Evolutionary conservation across 2,113 vertebrate genomes (phyloP).

Genomic region (Sphyrna mokarran): DNA sequence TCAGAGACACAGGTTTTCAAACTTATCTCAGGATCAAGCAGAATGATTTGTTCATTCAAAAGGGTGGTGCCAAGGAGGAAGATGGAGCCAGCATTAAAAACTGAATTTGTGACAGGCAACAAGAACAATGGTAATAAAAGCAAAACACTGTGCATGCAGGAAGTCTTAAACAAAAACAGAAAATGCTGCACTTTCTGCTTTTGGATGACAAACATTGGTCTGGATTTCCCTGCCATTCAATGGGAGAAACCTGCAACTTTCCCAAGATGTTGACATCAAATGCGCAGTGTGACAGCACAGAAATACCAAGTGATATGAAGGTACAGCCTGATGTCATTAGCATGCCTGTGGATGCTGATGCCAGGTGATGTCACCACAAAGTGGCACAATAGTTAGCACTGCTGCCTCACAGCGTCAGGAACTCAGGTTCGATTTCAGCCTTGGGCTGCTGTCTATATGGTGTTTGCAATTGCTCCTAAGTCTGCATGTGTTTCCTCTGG

Average conservation of each 20-base stretch:
- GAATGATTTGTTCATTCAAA: not conserved
- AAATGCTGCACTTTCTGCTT: too few relatives aligned
- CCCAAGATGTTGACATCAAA: not conserved
- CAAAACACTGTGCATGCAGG: too few relatives aligned
- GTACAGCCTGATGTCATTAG: not conserved
- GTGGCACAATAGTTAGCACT: too few relatives aligned
- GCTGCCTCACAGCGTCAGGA: too few relatives aligned
- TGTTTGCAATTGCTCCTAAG: too few relatives aligned
- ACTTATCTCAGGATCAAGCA: not conserved
- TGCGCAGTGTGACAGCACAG: not conserved
- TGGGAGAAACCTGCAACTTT: not conserved
- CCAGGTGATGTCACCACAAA: not conserved
- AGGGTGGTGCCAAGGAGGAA: not conserved
- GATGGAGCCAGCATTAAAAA: not conserved
- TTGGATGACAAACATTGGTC: not conserved
- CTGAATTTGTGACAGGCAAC: not conserved
- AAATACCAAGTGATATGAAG: not conserved
- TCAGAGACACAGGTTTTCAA: not conserved
- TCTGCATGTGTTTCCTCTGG: too few relatives aligned
- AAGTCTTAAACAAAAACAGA: too few relatives aligned
- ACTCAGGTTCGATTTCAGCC: too few relatives aligned
- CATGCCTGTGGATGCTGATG: not conserved
- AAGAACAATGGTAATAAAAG: not conserved
- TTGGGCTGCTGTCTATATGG: too few relatives aligned
- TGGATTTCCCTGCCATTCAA: not conserved